These are phyloP conservation scores for Nansenia antarctica DNA, from an alignment of 2,113 vertebrate genomes.

Conservation along the genomic window DNA sequence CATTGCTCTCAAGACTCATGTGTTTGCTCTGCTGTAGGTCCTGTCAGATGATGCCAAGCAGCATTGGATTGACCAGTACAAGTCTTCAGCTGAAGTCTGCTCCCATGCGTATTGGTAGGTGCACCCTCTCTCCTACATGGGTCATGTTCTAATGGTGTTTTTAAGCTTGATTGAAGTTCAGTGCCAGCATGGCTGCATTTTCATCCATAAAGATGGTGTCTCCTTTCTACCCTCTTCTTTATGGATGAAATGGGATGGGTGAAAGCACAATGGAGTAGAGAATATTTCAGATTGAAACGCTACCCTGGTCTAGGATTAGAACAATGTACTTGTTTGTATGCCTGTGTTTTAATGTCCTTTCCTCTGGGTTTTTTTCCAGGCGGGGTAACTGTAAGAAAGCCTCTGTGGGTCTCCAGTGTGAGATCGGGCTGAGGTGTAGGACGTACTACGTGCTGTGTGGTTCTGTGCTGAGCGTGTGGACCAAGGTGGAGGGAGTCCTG, in stretches of 20 bases:
- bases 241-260: no score
- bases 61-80: constrained; percentile 95
- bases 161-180: background rate
- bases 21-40: constrained; percentile 71
- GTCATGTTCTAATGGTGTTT: background rate
- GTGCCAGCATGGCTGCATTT: no score
- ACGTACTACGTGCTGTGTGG: constrained; percentile 93
- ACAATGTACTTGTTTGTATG: background rate
- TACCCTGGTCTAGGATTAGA: no score
- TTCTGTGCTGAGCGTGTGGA: constrained; percentile 97
- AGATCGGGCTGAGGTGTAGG: constrained; percentile 91
- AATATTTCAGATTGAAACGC: no score
- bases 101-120: constrained; percentile 93
- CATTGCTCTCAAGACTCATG: no score
- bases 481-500: constrained; percentile 93
- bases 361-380: constrained; percentile 65
- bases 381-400: constrained; percentile 98
- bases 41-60: constrained; percentile 91
- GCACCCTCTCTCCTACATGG: no score
- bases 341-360: background rate
- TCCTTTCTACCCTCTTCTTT: no score
- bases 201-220: no score
- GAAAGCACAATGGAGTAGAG: no score
- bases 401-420: constrained; percentile 91
- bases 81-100: constrained; percentile 90